Conservation (phyloP, 2,113 vertebrate genomes). For the Aphyosemion australe region DNA sequence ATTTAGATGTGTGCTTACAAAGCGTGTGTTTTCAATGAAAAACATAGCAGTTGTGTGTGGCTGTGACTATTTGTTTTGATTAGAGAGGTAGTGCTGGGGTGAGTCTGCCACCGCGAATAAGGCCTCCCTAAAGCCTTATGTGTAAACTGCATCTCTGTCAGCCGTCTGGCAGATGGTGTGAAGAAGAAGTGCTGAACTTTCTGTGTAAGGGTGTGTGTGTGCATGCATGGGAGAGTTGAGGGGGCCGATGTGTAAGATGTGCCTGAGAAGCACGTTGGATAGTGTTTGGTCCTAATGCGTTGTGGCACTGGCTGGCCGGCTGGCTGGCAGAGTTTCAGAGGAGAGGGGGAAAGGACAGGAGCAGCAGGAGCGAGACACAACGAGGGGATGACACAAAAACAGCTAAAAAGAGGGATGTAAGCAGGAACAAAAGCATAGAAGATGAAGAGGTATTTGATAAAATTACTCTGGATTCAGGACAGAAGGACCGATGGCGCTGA, state of each 20-base stretch:
- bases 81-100: conserved; percentile 30
- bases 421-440: conserved; percentile 40
- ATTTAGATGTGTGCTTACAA: conserved; percentile 35
- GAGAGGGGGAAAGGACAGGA: conserved; percentile 62
- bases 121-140: conserved; percentile 46
- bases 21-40: conserved; percentile 48
- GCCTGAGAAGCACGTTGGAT: conserved; percentile 62
- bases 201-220: conserved; percentile 30
- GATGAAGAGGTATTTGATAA: conserved; percentile 38
- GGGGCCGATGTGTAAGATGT: conserved; percentile 53
- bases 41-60: conserved; percentile 12
- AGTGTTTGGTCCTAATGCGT: conserved; percentile 69
- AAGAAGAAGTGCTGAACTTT: conserved; percentile 49
- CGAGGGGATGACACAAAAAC: conserved; percentile 2
- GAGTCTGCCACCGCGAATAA: conserved; percentile 60
- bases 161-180: conserved; percentile 66
- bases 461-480: conserved; percentile 39
- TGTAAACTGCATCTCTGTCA: conserved; percentile 63
- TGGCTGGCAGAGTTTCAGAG: conserved; percentile 69
- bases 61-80: conserved; percentile 24
- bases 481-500: conserved; percentile 11
- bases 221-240: conserved; percentile 14
- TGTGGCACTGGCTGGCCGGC: conserved; percentile 67
- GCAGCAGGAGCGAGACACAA: conserved; percentile 39
- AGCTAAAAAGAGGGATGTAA: conserved; percentile 5